Evolutionary conservation across 2,797 vertebrate genomes (phyloP), one percentile per base, ranked within the genome.

Genomic region (Urosaurus nigricauda): DNA sequence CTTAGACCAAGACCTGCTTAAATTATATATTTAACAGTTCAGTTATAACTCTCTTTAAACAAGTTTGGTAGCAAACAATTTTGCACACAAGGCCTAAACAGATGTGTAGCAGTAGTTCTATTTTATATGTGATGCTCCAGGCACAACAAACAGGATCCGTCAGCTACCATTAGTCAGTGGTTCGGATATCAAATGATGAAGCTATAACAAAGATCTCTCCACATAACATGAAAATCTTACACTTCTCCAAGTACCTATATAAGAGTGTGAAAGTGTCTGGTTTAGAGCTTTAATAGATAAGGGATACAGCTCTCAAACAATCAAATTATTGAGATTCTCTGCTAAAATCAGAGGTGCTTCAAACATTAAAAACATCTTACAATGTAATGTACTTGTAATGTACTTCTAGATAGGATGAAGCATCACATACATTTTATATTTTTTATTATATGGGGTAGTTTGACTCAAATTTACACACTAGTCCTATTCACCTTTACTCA

Each of bases 41-140:
- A 94, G 94, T 95, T 89, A 96, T 96, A 91, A 35, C 87, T 88
- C 90, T 96, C 96, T 96, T 91, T 96, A 95, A 96, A 86, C 86
- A 87, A 92, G 83, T 80, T 90, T 93, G 86, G 92, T 97, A 96
- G 96, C 95, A 93, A 96, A 97, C 94, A 96, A 93, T 91, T 96
- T 96, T 95, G 96, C 96, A 93, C 93, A 74, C 90, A 91, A 93
- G 90, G 92, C 91, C 95, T 97, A 96, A 96, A 95, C 93, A 97
- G 96, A 95, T 94, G 95, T 90, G 94, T 78, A 63, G 58, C 40
- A 19, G 53, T 60, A 74, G n/a, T 9, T 75, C 92, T 94, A 95
- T 93, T 94, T 90, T 81, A 93, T 60, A 92, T 94, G 94, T 93
- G 96, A 91, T 92, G 91, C 80, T 94, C 87, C 90, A 86, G 70